Conservation (phyloP, 2,797 vertebrate species). For the Gymnothorax reevesii region DNA sequence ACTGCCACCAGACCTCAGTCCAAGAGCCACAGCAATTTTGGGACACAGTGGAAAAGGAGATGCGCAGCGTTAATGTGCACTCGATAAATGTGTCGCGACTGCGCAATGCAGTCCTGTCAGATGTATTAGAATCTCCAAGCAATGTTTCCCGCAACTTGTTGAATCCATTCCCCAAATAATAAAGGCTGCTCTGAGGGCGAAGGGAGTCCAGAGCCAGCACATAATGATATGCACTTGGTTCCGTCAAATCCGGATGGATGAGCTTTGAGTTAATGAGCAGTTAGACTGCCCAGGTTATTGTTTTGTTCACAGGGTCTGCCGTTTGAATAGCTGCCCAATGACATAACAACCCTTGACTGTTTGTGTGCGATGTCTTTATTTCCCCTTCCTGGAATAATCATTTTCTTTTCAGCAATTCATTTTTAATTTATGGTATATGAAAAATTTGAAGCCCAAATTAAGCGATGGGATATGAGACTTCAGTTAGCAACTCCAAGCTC, state of each 20-base stretch:
- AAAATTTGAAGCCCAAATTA: neutral
- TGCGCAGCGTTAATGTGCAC: no score
- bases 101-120: no score
- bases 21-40: no score
- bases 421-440: neutral
- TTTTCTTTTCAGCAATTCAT: neutral
- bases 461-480: neutral
- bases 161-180: no score
- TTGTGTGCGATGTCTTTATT: neutral
- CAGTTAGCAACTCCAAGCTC: no score
- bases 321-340: slow-evolving; percentile 20
- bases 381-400: neutral
- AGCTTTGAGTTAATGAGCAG: slow-evolving; percentile 1
- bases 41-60: no score
- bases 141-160: no score
- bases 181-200: no score
- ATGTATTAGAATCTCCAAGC: no score
- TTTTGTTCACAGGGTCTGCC: slow-evolving; percentile 13
- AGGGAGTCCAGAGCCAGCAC: no score
- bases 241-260: neutral
- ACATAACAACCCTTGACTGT: neutral
- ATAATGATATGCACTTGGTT: neutral
- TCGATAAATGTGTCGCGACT: no score
- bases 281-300: slow-evolving; percentile 14
- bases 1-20: no score